Conservation (phyloP, 2,113 vertebrate species). For the Pogona vitticeps region DNA sequence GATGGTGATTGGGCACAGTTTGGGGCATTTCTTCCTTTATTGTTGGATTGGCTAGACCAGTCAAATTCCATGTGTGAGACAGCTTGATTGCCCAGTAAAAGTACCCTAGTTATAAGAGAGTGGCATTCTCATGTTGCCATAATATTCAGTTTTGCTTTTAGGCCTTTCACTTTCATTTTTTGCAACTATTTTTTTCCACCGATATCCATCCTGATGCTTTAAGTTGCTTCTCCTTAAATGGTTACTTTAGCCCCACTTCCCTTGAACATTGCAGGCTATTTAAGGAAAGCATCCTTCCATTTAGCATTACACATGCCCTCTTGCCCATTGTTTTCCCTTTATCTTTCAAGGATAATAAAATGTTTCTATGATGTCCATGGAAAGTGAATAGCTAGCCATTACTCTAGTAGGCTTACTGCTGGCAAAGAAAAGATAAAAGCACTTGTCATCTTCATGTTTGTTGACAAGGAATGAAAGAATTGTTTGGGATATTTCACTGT, state of each 20-base stretch:
- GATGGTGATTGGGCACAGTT: too few species aligned
- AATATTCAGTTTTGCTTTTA: neutral
- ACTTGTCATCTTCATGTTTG: slow-evolving; percentile 29
- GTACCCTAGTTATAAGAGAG: neutral
- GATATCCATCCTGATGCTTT: neutral
- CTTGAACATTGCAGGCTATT: slow-evolving; percentile 39
- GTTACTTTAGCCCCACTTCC: slow-evolving; percentile 31
- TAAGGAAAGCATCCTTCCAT: slow-evolving; percentile 9
- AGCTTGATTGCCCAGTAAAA: neutral
- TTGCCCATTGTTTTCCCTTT: slow-evolving; percentile 25
- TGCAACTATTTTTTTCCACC: slow-evolving; percentile 15
- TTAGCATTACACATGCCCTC: neutral
- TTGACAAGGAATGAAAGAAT: slow-evolving; percentile 45
- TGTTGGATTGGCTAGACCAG: neutral
- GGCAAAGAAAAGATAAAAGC: slow-evolving; percentile 38
- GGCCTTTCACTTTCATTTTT: slow-evolving; percentile 8
- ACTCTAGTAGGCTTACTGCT: slow-evolving; percentile 5
- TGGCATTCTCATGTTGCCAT: neutral
- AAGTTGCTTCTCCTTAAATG: slow-evolving; percentile 34
- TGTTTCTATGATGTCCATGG: slow-evolving; percentile 23
- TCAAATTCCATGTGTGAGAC: neutral
- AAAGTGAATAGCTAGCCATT: slow-evolving; percentile 42
- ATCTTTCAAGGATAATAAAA: slow-evolving; percentile 40
- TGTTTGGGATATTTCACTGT: slow-evolving; percentile 54
- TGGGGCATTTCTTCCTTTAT: too few species aligned